These are phyloP conservation scores for Anguilla anguilla DNA, from an alignment of 2,797 vertebrate genomes.

Conservation along the genomic window DNA sequence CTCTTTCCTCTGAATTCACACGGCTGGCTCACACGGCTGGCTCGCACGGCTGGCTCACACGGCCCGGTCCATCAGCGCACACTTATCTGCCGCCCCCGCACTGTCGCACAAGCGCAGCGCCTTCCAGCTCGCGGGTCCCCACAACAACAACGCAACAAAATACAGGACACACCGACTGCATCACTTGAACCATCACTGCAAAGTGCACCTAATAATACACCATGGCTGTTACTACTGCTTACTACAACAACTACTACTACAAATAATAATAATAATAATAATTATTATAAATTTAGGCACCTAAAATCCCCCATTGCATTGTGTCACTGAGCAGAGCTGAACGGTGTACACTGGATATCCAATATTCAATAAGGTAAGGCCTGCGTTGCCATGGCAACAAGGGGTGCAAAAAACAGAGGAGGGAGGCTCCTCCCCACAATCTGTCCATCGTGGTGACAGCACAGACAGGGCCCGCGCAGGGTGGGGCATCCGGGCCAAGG, in stretches of 20 bases:
- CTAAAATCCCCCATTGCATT: not conserved
- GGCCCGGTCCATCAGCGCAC: not conserved
- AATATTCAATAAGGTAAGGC: constrained; percentile 21
- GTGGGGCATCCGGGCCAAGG: not conserved
- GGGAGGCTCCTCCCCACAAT: constrained; percentile 62
- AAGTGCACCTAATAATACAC: not conserved
- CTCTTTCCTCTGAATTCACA: not conserved
- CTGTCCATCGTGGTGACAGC: constrained; percentile 46
- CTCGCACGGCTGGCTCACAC: not conserved
- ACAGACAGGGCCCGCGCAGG: not conserved
- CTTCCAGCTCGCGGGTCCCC: not conserved
- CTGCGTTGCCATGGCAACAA: constrained; percentile 55
- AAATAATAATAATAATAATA: not conserved
- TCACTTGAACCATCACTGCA: not conserved
- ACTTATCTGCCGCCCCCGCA: not conserved
- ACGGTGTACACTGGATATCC: not conserved
- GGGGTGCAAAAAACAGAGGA: constrained; percentile 49
- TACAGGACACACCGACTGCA: not conserved
- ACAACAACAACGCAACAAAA: not conserved
- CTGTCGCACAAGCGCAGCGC: not conserved
- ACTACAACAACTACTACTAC: no score
- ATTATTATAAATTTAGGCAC: not conserved
- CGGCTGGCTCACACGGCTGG: no score
- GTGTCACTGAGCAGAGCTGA: not conserved
- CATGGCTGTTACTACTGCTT: no score